phyloP scores from a whole-genome alignment of 2,113 vertebrate genomes.

The Alouatta palliata region DNA sequence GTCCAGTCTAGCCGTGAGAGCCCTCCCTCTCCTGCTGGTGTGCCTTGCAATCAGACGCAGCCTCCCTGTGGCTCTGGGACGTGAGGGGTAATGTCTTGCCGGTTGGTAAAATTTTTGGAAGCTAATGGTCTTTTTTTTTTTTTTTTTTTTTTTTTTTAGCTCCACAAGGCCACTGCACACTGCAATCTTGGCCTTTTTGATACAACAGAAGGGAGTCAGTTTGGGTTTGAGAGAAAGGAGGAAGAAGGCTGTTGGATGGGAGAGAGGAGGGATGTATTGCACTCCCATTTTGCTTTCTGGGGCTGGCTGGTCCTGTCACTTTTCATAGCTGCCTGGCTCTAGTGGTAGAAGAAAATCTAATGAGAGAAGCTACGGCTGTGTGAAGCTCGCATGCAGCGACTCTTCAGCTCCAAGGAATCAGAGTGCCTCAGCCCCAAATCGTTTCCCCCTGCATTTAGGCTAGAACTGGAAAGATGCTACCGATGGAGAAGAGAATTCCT shows the following conservation, averaged over 20 bases:
- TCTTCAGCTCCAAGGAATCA: neutral
- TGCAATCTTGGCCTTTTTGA: neutral
- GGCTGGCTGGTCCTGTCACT: neutral
- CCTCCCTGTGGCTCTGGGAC: neutral
- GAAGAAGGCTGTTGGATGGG: neutral
- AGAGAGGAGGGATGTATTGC: neutral
- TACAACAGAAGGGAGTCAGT: neutral
- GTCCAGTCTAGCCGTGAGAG: rapidly evolving
- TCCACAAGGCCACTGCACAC: neutral
- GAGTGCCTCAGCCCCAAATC: neutral
- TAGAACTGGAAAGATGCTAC: neutral
- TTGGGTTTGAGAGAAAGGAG: neutral
- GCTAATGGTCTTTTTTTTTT: neutral
- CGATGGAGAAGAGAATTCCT: neutral
- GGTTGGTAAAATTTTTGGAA: neutral
- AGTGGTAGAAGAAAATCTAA: neutral
- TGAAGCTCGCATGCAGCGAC: neutral
- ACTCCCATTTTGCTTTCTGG: neutral
- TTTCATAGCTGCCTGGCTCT: neutral
- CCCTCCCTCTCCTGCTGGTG: neutral
- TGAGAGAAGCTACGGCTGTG: neutral
- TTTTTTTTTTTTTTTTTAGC: neutral
- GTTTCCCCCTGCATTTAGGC: neutral
- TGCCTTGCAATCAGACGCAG: neutral
- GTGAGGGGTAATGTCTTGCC: neutral